Conservation (phyloP, 2,113 vertebrate genomes). For the Rhinolophus sinicus region DNA sequence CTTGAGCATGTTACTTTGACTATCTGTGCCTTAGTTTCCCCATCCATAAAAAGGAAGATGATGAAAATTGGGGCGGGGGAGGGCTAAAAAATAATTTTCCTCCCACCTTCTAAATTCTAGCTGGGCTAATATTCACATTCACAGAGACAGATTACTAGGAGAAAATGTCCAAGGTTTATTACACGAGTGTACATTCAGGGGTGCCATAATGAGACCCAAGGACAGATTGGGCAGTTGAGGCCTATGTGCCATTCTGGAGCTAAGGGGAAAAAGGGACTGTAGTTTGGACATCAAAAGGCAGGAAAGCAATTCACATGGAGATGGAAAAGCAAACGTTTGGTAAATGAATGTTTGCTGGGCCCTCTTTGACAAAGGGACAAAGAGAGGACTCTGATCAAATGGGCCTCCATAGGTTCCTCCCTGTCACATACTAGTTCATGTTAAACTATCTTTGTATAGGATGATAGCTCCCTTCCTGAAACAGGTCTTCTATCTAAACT, state of each 20-base stretch:
- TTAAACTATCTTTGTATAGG: not conserved
- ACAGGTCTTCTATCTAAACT: not conserved
- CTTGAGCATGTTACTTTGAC: not conserved
- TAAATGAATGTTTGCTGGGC: too few relatives aligned
- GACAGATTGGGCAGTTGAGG: not conserved
- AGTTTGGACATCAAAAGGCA: not conserved
- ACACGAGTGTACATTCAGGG: not conserved
- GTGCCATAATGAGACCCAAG: not conserved
- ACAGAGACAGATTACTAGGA: not conserved
- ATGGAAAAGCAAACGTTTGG: not conserved
- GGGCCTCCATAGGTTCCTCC: not conserved
- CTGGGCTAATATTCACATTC: not conserved
- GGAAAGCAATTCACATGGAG: not conserved
- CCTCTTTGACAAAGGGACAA: not conserved
- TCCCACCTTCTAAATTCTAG: not conserved
- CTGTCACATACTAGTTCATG: not conserved
- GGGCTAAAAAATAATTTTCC: not conserved
- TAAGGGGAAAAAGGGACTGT: not conserved
- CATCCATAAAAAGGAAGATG: not conserved
- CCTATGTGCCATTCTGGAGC: not conserved
- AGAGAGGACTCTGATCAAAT: too few relatives aligned
- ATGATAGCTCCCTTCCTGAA: not conserved
- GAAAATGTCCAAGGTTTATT: not conserved
- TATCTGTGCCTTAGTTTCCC: not conserved
- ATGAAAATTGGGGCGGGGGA: not conserved